These are phyloP conservation scores for Xestia sexstrigata DNA, from an alignment of 2,888 invertebrate genomes.

Conservation along the genomic window DNA sequence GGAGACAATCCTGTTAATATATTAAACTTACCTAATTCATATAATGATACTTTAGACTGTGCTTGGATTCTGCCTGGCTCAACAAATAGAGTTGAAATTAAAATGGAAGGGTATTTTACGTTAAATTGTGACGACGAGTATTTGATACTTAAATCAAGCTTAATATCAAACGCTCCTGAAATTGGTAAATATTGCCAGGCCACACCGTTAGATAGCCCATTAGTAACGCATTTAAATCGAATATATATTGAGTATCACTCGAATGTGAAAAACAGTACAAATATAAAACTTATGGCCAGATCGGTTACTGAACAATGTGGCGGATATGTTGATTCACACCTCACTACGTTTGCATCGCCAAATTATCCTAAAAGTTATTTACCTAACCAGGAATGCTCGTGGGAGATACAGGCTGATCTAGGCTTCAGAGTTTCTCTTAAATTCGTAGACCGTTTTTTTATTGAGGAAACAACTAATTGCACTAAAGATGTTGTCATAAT, in stretches of 20 bases:
- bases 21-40: slow-evolving; percentile 82
- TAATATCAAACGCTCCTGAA: slow-evolving; percentile 84
- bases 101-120: slow-evolving; percentile 76
- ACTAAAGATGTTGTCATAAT: slow-evolving; percentile 94
- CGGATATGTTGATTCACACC: slow-evolving; percentile 89
- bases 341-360: slow-evolving; percentile 89
- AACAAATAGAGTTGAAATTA: slow-evolving; percentile 81
- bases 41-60: slow-evolving; percentile 91
- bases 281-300: slow-evolving; percentile 76
- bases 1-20: slow-evolving; percentile 75
- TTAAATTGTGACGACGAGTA: slow-evolving; percentile 82
- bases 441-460: slow-evolving; percentile 93
- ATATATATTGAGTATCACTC: slow-evolving; percentile 94
- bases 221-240: slow-evolving; percentile 86
- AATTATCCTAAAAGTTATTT: slow-evolving; percentile 92
- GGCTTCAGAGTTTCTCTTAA: slow-evolving; percentile 93
- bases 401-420: slow-evolving; percentile 92
- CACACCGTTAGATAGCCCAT: slow-evolving; percentile 82
- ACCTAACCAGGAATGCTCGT: slow-evolving; percentile 94
- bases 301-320: slow-evolving; percentile 92
- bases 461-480: slow-evolving; percentile 93
- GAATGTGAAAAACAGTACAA: slow-evolving; percentile 75
- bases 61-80: slow-evolving; percentile 92
- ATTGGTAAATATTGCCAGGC: slow-evolving; percentile 92
- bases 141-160: slow-evolving; percentile 85